Conservation (phyloP, 2,888 invertebrate genomes). For the Athrips mouffetella region DNA sequence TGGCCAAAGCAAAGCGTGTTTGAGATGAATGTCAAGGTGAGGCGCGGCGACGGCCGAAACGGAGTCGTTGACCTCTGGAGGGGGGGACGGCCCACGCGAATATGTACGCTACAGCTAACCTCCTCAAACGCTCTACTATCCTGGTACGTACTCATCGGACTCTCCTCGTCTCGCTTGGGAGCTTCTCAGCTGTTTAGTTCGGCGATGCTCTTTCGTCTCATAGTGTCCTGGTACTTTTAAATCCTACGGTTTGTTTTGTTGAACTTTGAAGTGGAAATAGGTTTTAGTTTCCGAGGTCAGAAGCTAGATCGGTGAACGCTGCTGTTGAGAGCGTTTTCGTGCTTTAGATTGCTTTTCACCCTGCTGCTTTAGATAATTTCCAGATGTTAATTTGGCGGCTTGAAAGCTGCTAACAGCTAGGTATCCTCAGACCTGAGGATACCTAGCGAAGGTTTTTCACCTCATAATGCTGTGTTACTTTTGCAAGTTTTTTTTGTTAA, state of each 20-base stretch:
- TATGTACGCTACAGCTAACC: conserved; percentile 66
- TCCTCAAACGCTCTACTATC: conserved; percentile 57
- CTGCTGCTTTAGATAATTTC: too few relatives aligned
- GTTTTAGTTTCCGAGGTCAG: not conserved
- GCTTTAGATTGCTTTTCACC: too few relatives aligned
- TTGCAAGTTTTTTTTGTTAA: too few relatives aligned
- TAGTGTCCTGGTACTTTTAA: conserved; percentile 1
- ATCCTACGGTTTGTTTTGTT: not conserved
- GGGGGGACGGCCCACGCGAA: conserved; percentile 71
- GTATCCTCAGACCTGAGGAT: too few relatives aligned
- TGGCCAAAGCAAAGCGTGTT: conserved; percentile 67
- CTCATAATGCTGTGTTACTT: too few relatives aligned
- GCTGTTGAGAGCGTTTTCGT: too few relatives aligned
- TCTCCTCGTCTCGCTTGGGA: conserved; percentile 14
- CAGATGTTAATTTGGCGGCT: too few relatives aligned
- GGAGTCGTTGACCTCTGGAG: conserved; percentile 67
- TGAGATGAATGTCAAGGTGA: conserved; percentile 79
- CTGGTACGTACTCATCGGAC: conserved; percentile 51
- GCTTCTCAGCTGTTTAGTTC: conserved; percentile 5
- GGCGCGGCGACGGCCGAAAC: conserved; percentile 74
- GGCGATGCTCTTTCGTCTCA: not conserved
- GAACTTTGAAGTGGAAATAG: not conserved
- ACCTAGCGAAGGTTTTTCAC: too few relatives aligned
- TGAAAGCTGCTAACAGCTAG: too few relatives aligned
- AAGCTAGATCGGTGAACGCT: too few relatives aligned